A percentile compares a stretch with the other conserved stretches of the same genome.
These are phyloP conservation scores for Zygaena filipendulae DNA, from an alignment of 2,888 invertebrate species.

Conservation along the genomic window DNA sequence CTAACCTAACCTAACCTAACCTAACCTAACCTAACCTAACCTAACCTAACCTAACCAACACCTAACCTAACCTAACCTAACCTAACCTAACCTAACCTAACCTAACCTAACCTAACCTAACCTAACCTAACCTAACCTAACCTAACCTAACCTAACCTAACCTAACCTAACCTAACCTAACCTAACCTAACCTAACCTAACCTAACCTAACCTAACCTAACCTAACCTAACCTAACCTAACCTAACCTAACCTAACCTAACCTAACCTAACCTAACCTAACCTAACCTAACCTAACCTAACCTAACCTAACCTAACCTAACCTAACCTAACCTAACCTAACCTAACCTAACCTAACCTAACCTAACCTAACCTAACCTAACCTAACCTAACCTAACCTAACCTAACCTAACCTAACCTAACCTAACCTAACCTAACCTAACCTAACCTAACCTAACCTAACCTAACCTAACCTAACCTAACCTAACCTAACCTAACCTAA, in stretches of 20 bases:
- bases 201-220: conserved; percentile 19
- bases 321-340: conserved; percentile 17
- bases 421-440: conserved; percentile 22
- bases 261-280: conserved; percentile 16
- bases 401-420: conserved; percentile 17
- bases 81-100: conserved; percentile 15
- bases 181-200: conserved; percentile 19
- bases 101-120: conserved; percentile 18
- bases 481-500: conserved; percentile 20
- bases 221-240: conserved; percentile 22
- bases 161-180: conserved; percentile 18
- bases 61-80: conserved; percentile 15
- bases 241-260: conserved; percentile 16
- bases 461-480: conserved; percentile 23
- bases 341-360: conserved; percentile 17
- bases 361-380: conserved; percentile 18
- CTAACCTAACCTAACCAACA: conserved; percentile 10
- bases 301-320: conserved; percentile 16
- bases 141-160: conserved; percentile 21
- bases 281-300: conserved; percentile 17
- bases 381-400: conserved; percentile 18
- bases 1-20: conserved; percentile 17
- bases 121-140: conserved; percentile 21
- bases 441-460: conserved; percentile 22
- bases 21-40: conserved; percentile 14